A percentile compares a stretch with the other conserved stretches of the same genome.
These are phyloP conservation scores for Gracilinanus agilis DNA, from an alignment of 2,113 vertebrate species.

Conservation along the genomic window DNA sequence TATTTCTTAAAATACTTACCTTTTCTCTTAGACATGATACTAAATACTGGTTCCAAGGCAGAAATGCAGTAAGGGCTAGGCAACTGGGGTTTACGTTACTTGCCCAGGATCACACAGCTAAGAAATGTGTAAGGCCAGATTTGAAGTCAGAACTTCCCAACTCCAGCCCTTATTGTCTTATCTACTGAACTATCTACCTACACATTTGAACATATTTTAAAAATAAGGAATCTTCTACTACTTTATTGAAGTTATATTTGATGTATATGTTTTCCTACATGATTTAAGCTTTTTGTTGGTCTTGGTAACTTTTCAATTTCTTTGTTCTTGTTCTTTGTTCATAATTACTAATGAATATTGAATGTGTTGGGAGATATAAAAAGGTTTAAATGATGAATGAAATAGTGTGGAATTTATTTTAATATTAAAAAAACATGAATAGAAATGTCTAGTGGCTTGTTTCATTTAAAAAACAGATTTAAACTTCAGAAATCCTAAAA, in stretches of 20 bases:
- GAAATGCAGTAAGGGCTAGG: too few relatives aligned
- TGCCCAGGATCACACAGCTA: too few relatives aligned
- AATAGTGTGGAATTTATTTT: neutral
- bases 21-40: too few relatives aligned
- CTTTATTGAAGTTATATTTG: neutral
- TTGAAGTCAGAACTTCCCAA: too few relatives aligned
- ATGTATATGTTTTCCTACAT: neutral
- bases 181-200: too few relatives aligned
- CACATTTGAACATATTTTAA: neutral
- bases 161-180: too few relatives aligned
- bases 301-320: neutral
- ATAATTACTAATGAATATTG: slow-evolving; percentile 8
- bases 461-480: neutral
- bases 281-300: neutral
- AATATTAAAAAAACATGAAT: neutral
- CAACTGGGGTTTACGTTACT: too few relatives aligned
- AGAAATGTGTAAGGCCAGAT: too few relatives aligned
- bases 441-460: neutral
- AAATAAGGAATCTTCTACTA: neutral
- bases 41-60: too few relatives aligned
- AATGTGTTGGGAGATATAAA: neutral
- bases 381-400: neutral
- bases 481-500: neutral
- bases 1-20: too few relatives aligned
- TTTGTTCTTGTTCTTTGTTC: neutral